Base-by-base conservation (phyloP, 2,113 vertebrate genomes). In the Orthonyx spaldingii region DNA sequence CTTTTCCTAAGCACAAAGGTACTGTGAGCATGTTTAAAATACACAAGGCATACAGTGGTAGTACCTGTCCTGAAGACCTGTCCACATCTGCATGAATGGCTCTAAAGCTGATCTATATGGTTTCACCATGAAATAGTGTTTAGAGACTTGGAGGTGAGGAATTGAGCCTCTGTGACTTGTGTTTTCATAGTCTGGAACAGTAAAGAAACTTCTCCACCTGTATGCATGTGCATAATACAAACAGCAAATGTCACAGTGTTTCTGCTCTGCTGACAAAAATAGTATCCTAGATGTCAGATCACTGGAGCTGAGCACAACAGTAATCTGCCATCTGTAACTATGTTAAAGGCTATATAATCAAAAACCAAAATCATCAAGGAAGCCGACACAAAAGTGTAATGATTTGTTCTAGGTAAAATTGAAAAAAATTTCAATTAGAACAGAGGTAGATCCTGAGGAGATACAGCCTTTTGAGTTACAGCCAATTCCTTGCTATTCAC, bases 31-130 rank as follows among this genome's bases (percentile, higher is more conserved):
- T 64, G 42, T 80, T 70, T 61, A 90, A 76, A 2, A 0, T 28
- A 70, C 27, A 21, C 15, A 32, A 33, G 14, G 0, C 18, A 6
- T 6, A 20, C 9, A 53, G 55, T 50, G 49, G 16, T 42, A 33
- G 14, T 21, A 41, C 30, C 57, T 84, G n/a, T 69, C 66, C 71
- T 61, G 55, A 72, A 80, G 50, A 46, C 13, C 20, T 85, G 64
- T 6, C 18, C 23, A 5, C 1, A 0, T 16, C 39, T 61, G 19
- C 55, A 53, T 39, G 20, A 61, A 46, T 46, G 19, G 18, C 27
- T 79, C 46, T 90, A 37, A 28, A 85, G 30, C 13, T 37, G 41
- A 56, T 61, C 3, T 3, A 5, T 65, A 74, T 3, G 44, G 3
- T 74, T 83, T 55, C 74, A 61, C 13, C 53, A 65, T 22, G 11